Percentiles rank a stretch among this genome's conserved stretches.
Conservation (phyloP, 2,888 invertebrate genomes). For the Rhagonycha lutea region DNA sequence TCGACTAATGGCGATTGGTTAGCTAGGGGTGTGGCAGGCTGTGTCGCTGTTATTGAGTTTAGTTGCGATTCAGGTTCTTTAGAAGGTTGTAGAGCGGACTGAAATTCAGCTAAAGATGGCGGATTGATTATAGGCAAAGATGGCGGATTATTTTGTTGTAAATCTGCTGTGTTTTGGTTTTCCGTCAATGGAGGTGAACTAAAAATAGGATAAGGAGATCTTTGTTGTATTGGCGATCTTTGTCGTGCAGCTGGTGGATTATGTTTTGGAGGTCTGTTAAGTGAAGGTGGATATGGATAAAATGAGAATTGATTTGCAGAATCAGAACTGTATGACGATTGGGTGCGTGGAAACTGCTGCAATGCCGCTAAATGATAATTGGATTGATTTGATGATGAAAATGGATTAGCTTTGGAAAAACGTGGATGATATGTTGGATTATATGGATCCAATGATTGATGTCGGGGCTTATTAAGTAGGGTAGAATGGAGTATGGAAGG, state of each 20-base stretch:
- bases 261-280: neutral
- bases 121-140: neutral
- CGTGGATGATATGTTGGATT: neutral
- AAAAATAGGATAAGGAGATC: neutral
- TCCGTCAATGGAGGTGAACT: neutral
- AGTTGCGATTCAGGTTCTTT: neutral
- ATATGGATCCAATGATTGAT: neutral
- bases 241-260: neutral
- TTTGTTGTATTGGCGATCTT: neutral
- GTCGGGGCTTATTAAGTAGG: neutral
- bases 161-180: neutral
- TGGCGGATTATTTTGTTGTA: neutral
- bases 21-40: neutral
- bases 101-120: neutral
- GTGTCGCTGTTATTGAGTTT: neutral
- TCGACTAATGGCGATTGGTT: neutral
- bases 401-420: neutral
- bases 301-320: neutral
- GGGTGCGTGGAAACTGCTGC: neutral
- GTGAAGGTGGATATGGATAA: neutral
- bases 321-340: neutral
- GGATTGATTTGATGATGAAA: neutral
- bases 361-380: neutral
- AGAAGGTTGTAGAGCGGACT: neutral
- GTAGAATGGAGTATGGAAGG: neutral